Evolutionary conservation across 1,140 invertebrate genomes (phyloP), one percentile per base, ranked within the genome.

Genomic region (Procambarus virginalis): DNA sequence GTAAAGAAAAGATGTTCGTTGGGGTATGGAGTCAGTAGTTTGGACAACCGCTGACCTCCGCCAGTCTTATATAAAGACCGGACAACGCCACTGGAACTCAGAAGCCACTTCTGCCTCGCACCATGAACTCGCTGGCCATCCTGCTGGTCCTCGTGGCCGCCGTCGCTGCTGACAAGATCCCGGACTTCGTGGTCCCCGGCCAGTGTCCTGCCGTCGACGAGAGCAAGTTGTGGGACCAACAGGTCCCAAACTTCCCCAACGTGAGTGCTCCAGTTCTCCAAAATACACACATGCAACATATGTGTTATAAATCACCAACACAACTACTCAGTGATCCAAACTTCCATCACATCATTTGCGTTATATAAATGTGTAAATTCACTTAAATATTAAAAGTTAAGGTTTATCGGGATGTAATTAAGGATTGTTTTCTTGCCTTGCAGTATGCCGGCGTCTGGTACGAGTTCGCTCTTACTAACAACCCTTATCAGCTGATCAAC

Each of bases 121-220:
- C 46, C 17, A 78, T 78, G 76, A 78, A 78, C n/a, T 12, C 76
- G 6, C 76, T 78, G 3, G 2, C 22, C 45, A 4, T 49, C 8
- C 49, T 82, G n/a, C 60, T 82, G 51, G 80, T 51, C n/a, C 55
- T 82, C n/a, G 80, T 82, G 51, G 80, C 80, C 20, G 2, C 49
- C 60, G 80, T 46, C 49, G 51, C 51, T 22, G 80, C 80, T 46
- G 80, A 82, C 80, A 82, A 82, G 55, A 82, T 82, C 49, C 80
- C 80, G 14, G 20, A 60, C 55, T 82, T 60, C 34, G 80, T 82
- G 45, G 80, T 82, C 49, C 80, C 55, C 34, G 80, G 80, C 45
- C 14, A 68, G 51, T 82, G 80, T 82, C 51, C 80, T 45, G 34
- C n/a, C 10, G 60, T 82, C 3, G 58, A 82, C 80, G 5, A 17